These are phyloP conservation scores for Uloborus diversus DNA, from an alignment of 1,140 invertebrate genomes.

Conservation along the genomic window DNA sequence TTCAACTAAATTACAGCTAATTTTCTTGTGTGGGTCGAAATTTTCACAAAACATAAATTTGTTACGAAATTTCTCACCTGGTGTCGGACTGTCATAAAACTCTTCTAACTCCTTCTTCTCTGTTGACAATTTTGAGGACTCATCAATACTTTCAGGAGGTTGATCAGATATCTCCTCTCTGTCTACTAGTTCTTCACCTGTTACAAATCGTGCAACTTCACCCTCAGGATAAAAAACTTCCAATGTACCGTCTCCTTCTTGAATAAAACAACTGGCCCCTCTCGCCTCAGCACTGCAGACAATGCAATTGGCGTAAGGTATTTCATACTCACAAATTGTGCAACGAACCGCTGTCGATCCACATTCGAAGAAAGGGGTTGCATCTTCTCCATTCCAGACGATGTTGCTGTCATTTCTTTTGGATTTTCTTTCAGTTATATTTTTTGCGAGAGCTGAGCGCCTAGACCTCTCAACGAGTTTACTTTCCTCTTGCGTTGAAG, in stretches of 20 bases:
- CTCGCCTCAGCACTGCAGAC: slow-evolving; percentile 26
- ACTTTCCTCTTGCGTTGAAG: neutral
- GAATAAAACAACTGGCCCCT: too few species aligned
- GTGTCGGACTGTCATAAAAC: slow-evolving; percentile 22
- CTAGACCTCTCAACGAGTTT: neutral
- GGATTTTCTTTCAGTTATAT: neutral
- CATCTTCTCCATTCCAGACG: neutral
- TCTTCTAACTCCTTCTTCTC: slow-evolving; percentile 39
- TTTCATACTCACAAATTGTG: slow-evolving; percentile 17
- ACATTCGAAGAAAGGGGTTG: slow-evolving; percentile 1
- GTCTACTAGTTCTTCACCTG: too few species aligned
- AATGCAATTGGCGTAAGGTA: slow-evolving; percentile 36
- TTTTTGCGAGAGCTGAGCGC: slow-evolving; percentile 6
- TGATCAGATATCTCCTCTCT: too few species aligned
- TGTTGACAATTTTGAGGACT: neutral
- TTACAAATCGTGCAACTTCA: too few species aligned
- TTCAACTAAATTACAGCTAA: too few species aligned
- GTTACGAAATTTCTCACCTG: too few species aligned
- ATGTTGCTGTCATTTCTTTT: neutral
- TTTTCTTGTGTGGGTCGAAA: too few species aligned
- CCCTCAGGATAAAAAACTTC: neutral
- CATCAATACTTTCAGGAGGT: too few species aligned
- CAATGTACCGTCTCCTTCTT: too few species aligned
- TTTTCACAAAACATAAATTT: too few species aligned
- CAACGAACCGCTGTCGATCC: neutral